A percentile compares a stretch with the other conserved stretches of the same genome.
Conservation (phyloP, 2,888 invertebrate species). For the Megastigmus dorsalis region DNA sequence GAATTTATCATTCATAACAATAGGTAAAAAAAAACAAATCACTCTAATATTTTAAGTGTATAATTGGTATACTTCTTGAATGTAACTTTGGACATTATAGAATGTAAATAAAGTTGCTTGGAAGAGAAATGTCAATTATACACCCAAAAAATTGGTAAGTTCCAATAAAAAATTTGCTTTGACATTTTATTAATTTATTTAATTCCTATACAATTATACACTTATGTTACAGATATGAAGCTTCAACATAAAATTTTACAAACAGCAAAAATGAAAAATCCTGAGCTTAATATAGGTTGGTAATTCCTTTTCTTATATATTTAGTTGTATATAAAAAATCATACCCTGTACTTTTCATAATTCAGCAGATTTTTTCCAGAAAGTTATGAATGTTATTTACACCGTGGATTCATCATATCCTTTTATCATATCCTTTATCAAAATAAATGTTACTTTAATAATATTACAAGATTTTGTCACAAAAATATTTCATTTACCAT, state of each 20-base stretch:
- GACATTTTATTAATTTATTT: neutral
- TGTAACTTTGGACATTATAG: no score
- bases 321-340: constrained; percentile 14
- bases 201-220: constrained; percentile 31
- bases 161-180: no score
- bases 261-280: constrained; percentile 63
- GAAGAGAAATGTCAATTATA: no score
- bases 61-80: no score
- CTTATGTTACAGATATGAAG: constrained; percentile 72
- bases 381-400: constrained; percentile 65
- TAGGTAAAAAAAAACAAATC: neutral
- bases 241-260: constrained; percentile 71
- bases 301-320: constrained; percentile 36
- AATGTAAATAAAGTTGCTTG: no score
- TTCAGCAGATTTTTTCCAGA: constrained; percentile 71
- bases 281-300: constrained; percentile 67
- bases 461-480: no score
- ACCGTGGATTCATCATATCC: constrained; percentile 70
- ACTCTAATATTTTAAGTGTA: neutral
- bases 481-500: constrained; percentile 1
- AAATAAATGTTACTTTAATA: constrained; percentile 37
- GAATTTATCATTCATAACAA: neutral
- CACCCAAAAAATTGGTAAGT: no score
- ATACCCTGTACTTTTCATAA: constrained; percentile 50
- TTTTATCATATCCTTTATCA: constrained; percentile 71